A percentile compares a stretch with the other conserved stretches of the same genome.
Evolutionary conservation across 2,888 invertebrate species (phyloP).

Genomic region (Drosophila suboccidentalis): DNA sequence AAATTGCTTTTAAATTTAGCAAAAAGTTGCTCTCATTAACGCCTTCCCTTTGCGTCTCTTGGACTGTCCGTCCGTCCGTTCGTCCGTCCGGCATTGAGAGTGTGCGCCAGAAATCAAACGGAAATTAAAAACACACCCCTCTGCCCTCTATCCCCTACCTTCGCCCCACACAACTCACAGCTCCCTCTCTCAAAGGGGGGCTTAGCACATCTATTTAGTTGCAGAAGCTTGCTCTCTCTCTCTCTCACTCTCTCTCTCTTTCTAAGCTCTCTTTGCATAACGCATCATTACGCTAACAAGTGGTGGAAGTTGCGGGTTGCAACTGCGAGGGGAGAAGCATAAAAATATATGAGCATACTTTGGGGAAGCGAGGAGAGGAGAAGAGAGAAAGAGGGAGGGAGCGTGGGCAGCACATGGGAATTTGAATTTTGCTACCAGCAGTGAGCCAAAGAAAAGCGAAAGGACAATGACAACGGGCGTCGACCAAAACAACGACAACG

Average conservation of each 20-base stretch:
- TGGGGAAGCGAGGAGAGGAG: background rate
- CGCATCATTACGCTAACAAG: slow-evolving; percentile 73
- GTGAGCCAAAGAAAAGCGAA: slow-evolving; percentile 53
- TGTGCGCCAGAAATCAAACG: slow-evolving; percentile 64
- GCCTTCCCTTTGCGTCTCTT: background rate
- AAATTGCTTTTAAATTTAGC: slow-evolving; percentile 70
- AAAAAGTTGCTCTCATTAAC: slow-evolving; percentile 62
- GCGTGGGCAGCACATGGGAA: slow-evolving; percentile 34
- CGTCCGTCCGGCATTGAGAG: slow-evolving; percentile 10
- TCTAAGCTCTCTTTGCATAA: slow-evolving; percentile 57
- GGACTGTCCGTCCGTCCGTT: background rate
- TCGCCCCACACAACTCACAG: background rate
- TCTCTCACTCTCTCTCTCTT: background rate
- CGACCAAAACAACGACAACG: background rate
- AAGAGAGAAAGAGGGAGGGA: background rate
- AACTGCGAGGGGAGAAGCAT: slow-evolving; percentile 16
- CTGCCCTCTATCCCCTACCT: background rate
- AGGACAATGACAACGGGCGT: slow-evolving; percentile 47
- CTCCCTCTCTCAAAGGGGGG: slow-evolving; percentile 3
- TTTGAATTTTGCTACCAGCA: slow-evolving; percentile 43
- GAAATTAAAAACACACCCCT: slow-evolving; percentile 65
- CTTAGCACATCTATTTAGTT: slow-evolving; percentile 35
- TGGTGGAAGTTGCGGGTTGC: slow-evolving; percentile 30
- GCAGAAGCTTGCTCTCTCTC: background rate
- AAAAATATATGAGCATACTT: slow-evolving; percentile 48